These are phyloP conservation scores for Euura lappo DNA, from an alignment of 1,140 invertebrate genomes.

Conservation along the genomic window DNA sequence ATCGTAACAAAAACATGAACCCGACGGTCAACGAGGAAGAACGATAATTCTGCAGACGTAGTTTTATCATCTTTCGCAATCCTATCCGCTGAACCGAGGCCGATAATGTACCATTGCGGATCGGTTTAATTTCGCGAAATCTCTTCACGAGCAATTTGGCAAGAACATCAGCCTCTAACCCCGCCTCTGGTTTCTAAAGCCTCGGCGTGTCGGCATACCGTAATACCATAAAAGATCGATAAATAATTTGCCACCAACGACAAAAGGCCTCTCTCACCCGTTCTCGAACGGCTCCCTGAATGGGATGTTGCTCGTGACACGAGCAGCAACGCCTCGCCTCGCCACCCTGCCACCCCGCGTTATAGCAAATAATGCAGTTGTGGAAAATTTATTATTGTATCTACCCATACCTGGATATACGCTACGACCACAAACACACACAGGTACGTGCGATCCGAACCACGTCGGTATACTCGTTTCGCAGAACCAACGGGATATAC, in stretches of 20 bases:
- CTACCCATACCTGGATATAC: too few species aligned
- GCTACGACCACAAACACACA: too few species aligned
- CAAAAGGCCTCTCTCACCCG: slow-evolving; percentile 9
- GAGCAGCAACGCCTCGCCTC: too few species aligned
- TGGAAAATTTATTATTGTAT: too few species aligned
- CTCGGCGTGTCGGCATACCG: slow-evolving; percentile 5
- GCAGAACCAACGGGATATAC: neutral
- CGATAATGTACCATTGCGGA: neutral
- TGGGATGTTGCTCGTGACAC: too few species aligned
- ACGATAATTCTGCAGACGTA: too few species aligned
- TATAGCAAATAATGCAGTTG: too few species aligned
- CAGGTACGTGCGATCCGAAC: neutral
- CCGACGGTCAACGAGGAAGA: too few species aligned
- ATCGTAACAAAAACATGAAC: too few species aligned
- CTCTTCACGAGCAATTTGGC: slow-evolving; percentile 25
- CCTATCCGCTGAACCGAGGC: neutral
- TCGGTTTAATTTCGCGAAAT: neutral
- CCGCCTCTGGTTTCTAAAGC: slow-evolving; percentile 15
- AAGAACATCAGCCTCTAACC: neutral
- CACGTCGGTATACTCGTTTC: neutral
- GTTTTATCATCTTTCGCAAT: too few species aligned
- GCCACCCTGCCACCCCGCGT: too few species aligned
- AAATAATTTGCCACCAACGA: slow-evolving; percentile 32
- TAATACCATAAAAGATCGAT: slow-evolving; percentile 29
- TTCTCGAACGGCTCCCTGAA: too few species aligned